Evolutionary conservation across 2,888 invertebrate species (phyloP).

Genomic region (Onchidella celtica): DNA sequence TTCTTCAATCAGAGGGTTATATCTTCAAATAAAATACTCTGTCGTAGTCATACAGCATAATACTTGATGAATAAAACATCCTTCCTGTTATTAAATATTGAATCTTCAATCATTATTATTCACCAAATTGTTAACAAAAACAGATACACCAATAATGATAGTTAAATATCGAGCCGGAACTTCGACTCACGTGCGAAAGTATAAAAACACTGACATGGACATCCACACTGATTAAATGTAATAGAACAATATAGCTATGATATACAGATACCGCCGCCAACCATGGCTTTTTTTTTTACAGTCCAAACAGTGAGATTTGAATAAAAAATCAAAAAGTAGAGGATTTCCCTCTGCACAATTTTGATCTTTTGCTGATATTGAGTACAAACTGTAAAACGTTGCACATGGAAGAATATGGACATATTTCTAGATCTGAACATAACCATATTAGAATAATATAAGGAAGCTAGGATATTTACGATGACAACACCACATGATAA

Average conservation of each 20-base stretch:
- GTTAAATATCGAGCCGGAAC: conserved; percentile 21
- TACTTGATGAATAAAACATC: conserved; percentile 30
- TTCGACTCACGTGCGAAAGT: conserved; percentile 27
- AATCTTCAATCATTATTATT: conserved; percentile 24
- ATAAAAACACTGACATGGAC: neutral
- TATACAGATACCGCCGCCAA: conserved; percentile 15
- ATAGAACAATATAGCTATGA: neutral
- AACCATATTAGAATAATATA: neutral
- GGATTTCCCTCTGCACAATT: neutral
- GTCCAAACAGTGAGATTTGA: neutral
- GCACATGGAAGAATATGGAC: conserved; percentile 13
- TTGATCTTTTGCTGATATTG: conserved; percentile 9
- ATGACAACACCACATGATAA: neutral
- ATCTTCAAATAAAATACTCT: conserved; percentile 25
- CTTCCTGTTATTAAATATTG: conserved; percentile 11
- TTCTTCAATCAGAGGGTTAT: conserved; percentile 1
- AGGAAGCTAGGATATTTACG: neutral
- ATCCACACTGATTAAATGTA: neutral
- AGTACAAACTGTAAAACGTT: neutral
- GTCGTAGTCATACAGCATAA: conserved; percentile 17
- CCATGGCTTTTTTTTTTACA: no score
- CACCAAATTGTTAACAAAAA: conserved; percentile 8
- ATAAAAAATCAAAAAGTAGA: conserved; percentile 5
- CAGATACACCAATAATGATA: conserved; percentile 20
- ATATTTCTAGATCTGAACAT: no score